Evolutionary conservation across 2,888 invertebrate genomes (phyloP), one percentile per base, ranked within the genome.

Genomic region (Hetaerina titia): DNA sequence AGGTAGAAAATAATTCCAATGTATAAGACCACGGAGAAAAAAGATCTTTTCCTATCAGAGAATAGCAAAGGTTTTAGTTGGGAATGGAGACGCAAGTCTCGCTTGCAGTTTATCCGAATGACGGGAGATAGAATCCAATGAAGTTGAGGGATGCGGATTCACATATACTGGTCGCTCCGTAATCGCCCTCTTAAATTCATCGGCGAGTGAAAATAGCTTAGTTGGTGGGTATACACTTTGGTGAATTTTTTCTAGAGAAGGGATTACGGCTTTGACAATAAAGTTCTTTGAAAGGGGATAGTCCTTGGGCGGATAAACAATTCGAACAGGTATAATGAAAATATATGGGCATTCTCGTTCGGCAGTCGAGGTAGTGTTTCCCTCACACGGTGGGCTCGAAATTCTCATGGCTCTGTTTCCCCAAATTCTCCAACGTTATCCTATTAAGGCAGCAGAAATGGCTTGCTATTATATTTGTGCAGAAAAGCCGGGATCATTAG

Each of bases 191-290:
- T 31, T 31, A 31, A 31, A 81, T 31, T 81, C 81, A 81, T 31
- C 31, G 81, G 31, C 81, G 81, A 81, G 81, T 31, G 81, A 81
- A 69, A 81, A 81, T 31, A 81, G 31, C 81, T 81, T 81, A 81
- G 31, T 81, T 31, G 81, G 81, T 25, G 13, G 0, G 81, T 31
- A 81, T 81, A 31, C 81, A 81, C 31, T 81, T 4, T 13, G 31
- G 13, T 81, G 81, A 15, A 31, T 81, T 31, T 81, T 81, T 81
- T 22, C n/a, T 69, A 69, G 69, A n/a, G 25, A 31, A 11, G 11
- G 81, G 81, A 81, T 81, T 81, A 81, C 13, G 81, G 81, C 31
- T 81, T 25, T 81, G 81, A 13, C 81, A 31, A 81, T 81, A 81
- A 81, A 81, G 81, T 31, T 81, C 25, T 11, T 81, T 31, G 25